phyloP scores from a whole-genome alignment of 2,888 invertebrate genomes.

The Leucoptera coffeella region DNA sequence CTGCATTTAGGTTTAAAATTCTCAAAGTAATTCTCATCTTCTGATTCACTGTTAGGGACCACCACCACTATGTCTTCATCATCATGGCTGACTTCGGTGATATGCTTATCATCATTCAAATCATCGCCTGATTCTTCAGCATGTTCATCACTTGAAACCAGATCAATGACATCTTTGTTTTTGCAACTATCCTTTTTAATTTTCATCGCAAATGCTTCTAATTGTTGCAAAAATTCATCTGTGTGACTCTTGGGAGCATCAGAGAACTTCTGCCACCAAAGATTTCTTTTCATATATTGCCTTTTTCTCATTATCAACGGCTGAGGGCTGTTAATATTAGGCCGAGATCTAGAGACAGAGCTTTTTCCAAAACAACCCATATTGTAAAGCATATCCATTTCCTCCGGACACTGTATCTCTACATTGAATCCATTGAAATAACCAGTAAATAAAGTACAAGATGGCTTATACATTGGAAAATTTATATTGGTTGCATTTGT shows the following conservation, averaged over 20 bases:
- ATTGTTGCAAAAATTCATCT: slow-evolving; percentile 20
- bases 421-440: slow-evolving; percentile 64
- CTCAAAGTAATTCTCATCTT: slow-evolving; percentile 56
- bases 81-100: slow-evolving; percentile 11
- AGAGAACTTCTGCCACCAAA: slow-evolving; percentile 42
- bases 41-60: slow-evolving; percentile 60
- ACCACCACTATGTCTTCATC: slow-evolving; percentile 44
- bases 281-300: slow-evolving; percentile 54
- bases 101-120: slow-evolving; percentile 8
- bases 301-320: slow-evolving; percentile 52
- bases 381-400: slow-evolving; percentile 57
- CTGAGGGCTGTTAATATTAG: slow-evolving; percentile 21
- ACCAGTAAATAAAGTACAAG: slow-evolving; percentile 48
- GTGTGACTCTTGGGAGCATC: slow-evolving; percentile 12
- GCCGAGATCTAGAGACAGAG: slow-evolving; percentile 54
- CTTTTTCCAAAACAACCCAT: slow-evolving; percentile 78
- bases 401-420: slow-evolving; percentile 51
- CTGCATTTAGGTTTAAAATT: slow-evolving; percentile 55
- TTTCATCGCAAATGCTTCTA: slow-evolving; percentile 19
- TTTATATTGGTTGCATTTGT: no score
- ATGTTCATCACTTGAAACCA: slow-evolving; percentile 38
- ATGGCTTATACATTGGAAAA: no score
- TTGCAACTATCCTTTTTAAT: slow-evolving; percentile 19
- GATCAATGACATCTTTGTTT: slow-evolving; percentile 32
- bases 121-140: slow-evolving; percentile 10